A percentile compares a stretch with the other conserved stretches of the same genome.
phyloP scores from a whole-genome alignment of 2,797 vertebrate genomes.

The Lithobates sylvaticus region DNA sequence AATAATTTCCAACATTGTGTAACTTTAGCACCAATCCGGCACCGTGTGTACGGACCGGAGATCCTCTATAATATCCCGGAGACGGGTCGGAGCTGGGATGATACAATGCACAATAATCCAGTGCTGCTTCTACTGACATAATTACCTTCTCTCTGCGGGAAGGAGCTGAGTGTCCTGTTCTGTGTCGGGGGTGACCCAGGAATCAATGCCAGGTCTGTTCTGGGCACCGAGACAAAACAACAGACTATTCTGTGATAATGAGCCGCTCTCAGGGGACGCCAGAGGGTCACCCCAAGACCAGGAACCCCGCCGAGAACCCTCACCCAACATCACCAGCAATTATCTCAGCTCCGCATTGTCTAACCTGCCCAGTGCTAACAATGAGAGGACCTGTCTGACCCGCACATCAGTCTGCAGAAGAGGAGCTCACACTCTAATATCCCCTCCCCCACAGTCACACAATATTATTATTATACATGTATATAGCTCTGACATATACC shows the following conservation, averaged over 20 bases:
- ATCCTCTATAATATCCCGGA: too few relatives aligned
- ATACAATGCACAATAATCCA: not conserved
- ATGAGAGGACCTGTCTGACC: too few relatives aligned
- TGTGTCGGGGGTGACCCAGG: not conserved
- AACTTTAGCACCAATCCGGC: too few relatives aligned
- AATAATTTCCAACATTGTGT: too few relatives aligned
- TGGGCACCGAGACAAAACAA: not conserved
- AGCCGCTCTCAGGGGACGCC: conserved; percentile 15
- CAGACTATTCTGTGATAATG: conserved; percentile 32
- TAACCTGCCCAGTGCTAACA: not conserved
- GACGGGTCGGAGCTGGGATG: not conserved
- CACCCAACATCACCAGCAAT: conserved; percentile 25
- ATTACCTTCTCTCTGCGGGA: not conserved
- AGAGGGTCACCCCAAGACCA: conserved; percentile 6
- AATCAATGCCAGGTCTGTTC: conserved; percentile 2
- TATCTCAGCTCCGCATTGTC: not conserved
- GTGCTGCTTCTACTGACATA: not conserved
- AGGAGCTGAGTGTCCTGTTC: not conserved
- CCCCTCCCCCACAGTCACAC: too few relatives aligned
- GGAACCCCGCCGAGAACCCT: not conserved
- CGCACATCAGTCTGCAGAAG: too few relatives aligned
- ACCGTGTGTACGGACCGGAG: too few relatives aligned
- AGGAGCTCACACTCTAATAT: too few relatives aligned
- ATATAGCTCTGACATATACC: too few relatives aligned
- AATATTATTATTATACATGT: too few relatives aligned